Evolutionary conservation across 2,888 invertebrate species (phyloP).

Genomic region (Tipula confusa): DNA sequence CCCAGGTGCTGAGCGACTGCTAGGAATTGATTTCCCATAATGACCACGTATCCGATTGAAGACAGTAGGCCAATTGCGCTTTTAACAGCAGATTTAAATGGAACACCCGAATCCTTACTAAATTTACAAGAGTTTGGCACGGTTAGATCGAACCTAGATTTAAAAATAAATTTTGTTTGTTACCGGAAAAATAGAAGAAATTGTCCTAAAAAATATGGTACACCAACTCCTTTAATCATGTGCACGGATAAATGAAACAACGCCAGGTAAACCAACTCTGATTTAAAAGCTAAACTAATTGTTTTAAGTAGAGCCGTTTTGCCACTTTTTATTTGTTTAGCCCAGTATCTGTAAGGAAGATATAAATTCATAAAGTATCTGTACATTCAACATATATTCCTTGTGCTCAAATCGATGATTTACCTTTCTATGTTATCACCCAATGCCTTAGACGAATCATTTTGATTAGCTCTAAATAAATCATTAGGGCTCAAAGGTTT

Average conservation of each 20-base stretch:
- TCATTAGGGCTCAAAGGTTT: slow-evolving; percentile 52
- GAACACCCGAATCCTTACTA: slow-evolving; percentile 51
- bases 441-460: slow-evolving; percentile 50
- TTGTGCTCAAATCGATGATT: slow-evolving; percentile 34
- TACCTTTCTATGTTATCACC: slow-evolving; percentile 53
- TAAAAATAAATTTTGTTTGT: background rate
- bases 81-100: slow-evolving; percentile 53
- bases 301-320: slow-evolving; percentile 37
- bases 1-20: slow-evolving; percentile 72
- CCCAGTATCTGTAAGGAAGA: background rate
- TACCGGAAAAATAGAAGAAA: slow-evolving; percentile 37
- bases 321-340: background rate
- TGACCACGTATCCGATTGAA: slow-evolving; percentile 46
- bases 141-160: background rate
- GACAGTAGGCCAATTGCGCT: slow-evolving; percentile 52
- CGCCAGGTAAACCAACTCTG: slow-evolving; percentile 35
- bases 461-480: slow-evolving; percentile 50
- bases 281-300: slow-evolving; percentile 37
- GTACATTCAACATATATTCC: too few relatives aligned
- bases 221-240: background rate
- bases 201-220: slow-evolving; percentile 37
- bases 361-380: too few relatives aligned
- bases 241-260: slow-evolving; percentile 35
- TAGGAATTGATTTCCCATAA: slow-evolving; percentile 60
- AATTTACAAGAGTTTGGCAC: background rate